Conservation (phyloP, 2,888 invertebrate species). For the Allolobophora icterica region DNA sequence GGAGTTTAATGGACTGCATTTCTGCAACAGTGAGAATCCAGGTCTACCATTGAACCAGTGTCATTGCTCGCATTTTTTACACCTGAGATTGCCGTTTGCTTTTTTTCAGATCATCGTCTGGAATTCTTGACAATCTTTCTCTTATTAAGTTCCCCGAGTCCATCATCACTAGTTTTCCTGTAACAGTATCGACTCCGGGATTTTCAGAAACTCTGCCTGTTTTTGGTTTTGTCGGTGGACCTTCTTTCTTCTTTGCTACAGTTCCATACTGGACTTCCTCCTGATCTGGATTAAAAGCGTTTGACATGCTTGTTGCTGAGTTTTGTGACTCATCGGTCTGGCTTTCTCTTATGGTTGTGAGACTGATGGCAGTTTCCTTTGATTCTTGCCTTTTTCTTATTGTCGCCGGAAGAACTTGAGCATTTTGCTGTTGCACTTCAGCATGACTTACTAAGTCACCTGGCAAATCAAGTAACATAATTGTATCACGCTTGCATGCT, state of each 20-base stretch:
- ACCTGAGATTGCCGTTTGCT: conserved; percentile 24
- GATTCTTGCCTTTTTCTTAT: not conserved
- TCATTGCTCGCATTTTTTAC: not conserved
- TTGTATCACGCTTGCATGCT: not conserved
- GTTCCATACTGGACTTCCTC: not conserved
- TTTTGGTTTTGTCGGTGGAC: not conserved
- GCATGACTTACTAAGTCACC: not conserved
- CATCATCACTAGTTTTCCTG: not conserved
- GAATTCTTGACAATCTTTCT: not conserved
- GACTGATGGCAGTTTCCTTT: not conserved
- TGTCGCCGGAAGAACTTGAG: not conserved
- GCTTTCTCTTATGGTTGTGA: not conserved
- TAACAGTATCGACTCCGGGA: not conserved
- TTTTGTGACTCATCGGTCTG: not conserved
- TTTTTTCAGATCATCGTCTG: not conserved
- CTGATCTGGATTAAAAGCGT: not conserved
- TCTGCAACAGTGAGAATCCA: not conserved
- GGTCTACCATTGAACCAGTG: not conserved
- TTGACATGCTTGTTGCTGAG: not conserved
- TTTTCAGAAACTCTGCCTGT: not conserved
- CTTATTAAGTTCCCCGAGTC: not conserved
- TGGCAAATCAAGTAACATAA: not conserved
- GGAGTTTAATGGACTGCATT: not conserved
- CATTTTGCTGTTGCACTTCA: not conserved
- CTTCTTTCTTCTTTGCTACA: not conserved